Evolutionary conservation across 1,140 invertebrate species (phyloP).

Genomic region (Harpegnathos saltator): DNA sequence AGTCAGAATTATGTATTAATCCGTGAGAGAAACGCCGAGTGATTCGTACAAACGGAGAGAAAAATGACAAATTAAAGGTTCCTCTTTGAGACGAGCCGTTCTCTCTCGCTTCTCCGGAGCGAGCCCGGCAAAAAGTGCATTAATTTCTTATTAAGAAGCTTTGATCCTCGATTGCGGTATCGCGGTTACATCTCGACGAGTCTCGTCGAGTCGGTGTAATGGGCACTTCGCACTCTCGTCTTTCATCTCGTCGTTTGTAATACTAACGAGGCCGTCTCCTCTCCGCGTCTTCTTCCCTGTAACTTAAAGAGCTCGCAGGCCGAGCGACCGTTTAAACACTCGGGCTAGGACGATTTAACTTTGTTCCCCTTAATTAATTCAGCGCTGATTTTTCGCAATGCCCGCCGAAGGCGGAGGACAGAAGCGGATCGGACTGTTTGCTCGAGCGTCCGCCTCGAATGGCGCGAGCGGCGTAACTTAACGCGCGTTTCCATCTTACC

Average conservation of each 20-base stretch:
- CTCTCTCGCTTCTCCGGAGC: not conserved
- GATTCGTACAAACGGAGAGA: not conserved
- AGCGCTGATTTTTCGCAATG: conserved; percentile 16
- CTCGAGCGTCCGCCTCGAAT: not conserved
- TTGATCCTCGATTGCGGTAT: conserved; percentile 39
- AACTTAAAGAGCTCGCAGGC: conserved; percentile 19
- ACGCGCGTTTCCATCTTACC: no score
- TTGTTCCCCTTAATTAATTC: conserved; percentile 60
- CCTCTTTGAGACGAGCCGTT: conserved; percentile 1
- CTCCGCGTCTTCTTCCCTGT: not conserved
- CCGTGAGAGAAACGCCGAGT: not conserved
- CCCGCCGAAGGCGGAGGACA: not conserved
- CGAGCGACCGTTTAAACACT: conserved; percentile 43
- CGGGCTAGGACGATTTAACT: conserved; percentile 20
- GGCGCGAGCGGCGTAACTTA: no score
- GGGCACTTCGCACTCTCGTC: conserved; percentile 17
- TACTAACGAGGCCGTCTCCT: conserved; percentile 2
- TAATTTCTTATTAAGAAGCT: conserved; percentile 21
- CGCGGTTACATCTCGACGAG: conserved; percentile 5
- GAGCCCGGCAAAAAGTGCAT: conserved; percentile 8
- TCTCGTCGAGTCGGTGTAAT: conserved; percentile 11
- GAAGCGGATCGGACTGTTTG: not conserved
- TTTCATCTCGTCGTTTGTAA: conserved; percentile 53
- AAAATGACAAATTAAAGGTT: not conserved
- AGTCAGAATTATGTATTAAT: conserved; percentile 14